These are phyloP conservation scores for Ryuthela nishihirai DNA, from an alignment of 2,888 invertebrate genomes.

Conservation along the genomic window DNA sequence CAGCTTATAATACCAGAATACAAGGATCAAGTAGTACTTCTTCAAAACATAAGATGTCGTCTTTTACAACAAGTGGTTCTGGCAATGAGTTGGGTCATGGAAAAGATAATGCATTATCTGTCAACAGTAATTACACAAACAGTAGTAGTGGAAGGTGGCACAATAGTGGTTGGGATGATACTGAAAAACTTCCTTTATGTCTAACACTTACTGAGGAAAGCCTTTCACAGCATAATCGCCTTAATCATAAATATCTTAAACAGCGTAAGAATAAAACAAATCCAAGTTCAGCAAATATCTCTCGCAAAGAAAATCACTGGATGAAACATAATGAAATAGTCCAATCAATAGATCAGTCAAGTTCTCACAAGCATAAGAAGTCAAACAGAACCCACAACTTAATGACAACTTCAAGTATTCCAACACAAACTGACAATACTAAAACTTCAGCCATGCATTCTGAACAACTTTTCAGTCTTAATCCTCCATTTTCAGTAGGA, in stretches of 20 bases:
- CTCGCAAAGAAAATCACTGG: slow-evolving; percentile 16
- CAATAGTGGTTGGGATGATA: neutral
- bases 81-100: slow-evolving; percentile 16
- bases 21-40: slow-evolving; percentile 23
- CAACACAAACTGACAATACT: slow-evolving; percentile 12
- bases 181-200: slow-evolving; percentile 14
- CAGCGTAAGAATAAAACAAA: slow-evolving; percentile 13
- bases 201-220: slow-evolving; percentile 20
- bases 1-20: neutral
- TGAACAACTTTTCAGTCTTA: neutral
- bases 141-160: slow-evolving; percentile 7
- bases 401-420: neutral
- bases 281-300: neutral
- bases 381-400: neutral
- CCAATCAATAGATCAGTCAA: neutral
- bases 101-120: slow-evolving; percentile 1
- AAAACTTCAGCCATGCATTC: neutral
- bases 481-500: neutral
- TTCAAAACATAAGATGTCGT: slow-evolving; percentile 28
- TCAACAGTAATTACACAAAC: neutral
- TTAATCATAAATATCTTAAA: slow-evolving; percentile 23
- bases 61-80: slow-evolving; percentile 26
- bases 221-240: slow-evolving; percentile 18
- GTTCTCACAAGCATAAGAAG: slow-evolving; percentile 11
- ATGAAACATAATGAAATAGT: slow-evolving; percentile 4